Percentiles rank a stretch among this genome's conserved stretches.
Evolutionary conservation across 2,888 invertebrate species (phyloP).

Genomic region (Chloroclystis v-ata): DNA sequence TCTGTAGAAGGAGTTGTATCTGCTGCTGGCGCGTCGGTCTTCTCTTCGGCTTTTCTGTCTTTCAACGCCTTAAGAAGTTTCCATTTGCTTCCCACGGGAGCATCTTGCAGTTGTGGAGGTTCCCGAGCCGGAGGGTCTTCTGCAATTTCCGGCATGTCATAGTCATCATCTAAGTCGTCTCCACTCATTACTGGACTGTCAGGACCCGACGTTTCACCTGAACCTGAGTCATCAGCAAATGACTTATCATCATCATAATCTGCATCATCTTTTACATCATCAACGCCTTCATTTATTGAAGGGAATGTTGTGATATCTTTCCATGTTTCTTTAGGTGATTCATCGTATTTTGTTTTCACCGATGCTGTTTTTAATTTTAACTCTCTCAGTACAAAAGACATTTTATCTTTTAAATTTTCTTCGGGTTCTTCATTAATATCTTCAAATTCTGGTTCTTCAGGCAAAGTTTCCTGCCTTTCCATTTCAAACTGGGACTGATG

Average conservation of each 20-base stretch:
- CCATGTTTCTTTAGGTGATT: conserved; percentile 63
- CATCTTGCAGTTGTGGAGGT: conserved; percentile 65
- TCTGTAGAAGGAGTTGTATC: conserved; percentile 79
- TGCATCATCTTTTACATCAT: conserved; percentile 43
- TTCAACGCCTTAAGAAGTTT: conserved; percentile 92
- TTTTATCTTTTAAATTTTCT: conserved; percentile 85
- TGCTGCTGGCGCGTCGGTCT: conserved; percentile 82
- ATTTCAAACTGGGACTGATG: conserved; percentile 82
- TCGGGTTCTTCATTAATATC: conserved; percentile 76
- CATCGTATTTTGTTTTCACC: conserved; percentile 63
- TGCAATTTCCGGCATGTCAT: conserved; percentile 73
- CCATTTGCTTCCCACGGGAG: conserved; percentile 90
- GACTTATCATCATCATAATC: conserved; percentile 64
- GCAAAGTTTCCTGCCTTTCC: conserved; percentile 79
- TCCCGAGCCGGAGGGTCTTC: conserved; percentile 49
- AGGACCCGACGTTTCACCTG: conserved; percentile 93
- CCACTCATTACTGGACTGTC: conserved; percentile 89
- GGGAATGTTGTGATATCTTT: conserved; percentile 72
- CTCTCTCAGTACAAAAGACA: conserved; percentile 88
- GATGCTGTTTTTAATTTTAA: conserved; percentile 82
- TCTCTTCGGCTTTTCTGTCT: conserved; percentile 93
- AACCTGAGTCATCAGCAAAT: conserved; percentile 81
- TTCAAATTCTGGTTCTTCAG: conserved; percentile 79
- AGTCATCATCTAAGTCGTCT: conserved; percentile 83
- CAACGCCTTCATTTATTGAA: conserved; percentile 66